phyloP scores from a whole-genome alignment of 2,113 vertebrate genomes.

The Strix aluco region DNA sequence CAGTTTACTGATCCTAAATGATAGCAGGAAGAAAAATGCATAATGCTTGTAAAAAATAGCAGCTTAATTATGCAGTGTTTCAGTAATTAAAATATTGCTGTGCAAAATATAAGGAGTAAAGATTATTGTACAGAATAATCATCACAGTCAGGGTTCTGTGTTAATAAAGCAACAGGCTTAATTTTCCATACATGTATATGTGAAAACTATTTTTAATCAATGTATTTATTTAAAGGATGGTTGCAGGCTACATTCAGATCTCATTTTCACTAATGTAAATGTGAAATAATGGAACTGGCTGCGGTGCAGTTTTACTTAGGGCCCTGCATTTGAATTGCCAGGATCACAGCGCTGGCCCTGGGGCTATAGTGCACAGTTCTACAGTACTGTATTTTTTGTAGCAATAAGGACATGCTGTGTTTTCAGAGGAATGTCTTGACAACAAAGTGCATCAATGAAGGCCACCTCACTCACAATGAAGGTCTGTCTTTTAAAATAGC shows the following conservation, averaged over 20 bases:
- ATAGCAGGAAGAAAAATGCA: background rate
- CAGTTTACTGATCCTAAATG: background rate
- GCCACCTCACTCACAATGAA: slow-evolving; percentile 74
- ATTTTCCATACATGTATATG: background rate
- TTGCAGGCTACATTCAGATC: background rate
- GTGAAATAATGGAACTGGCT: background rate
- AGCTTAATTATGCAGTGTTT: background rate
- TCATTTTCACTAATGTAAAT: background rate
- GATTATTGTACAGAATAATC: background rate
- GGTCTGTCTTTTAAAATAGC: slow-evolving; percentile 83
- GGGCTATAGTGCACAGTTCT: background rate
- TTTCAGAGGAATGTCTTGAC: slow-evolving; percentile 70
- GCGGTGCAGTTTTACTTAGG: background rate
- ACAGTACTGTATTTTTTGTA: slow-evolving; percentile 33
- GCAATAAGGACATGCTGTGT: slow-evolving; percentile 67
- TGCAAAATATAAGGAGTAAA: background rate
- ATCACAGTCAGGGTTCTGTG: background rate
- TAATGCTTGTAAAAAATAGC: background rate
- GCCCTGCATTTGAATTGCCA: background rate
- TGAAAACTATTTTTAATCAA: background rate
- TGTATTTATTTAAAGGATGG: background rate
- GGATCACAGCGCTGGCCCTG: background rate
- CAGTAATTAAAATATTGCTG: background rate
- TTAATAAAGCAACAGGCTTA: background rate
- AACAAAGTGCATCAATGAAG: slow-evolving; percentile 74